phyloP scores from a whole-genome alignment of 2,113 vertebrate genomes.

The Ascaphus truei region DNA sequence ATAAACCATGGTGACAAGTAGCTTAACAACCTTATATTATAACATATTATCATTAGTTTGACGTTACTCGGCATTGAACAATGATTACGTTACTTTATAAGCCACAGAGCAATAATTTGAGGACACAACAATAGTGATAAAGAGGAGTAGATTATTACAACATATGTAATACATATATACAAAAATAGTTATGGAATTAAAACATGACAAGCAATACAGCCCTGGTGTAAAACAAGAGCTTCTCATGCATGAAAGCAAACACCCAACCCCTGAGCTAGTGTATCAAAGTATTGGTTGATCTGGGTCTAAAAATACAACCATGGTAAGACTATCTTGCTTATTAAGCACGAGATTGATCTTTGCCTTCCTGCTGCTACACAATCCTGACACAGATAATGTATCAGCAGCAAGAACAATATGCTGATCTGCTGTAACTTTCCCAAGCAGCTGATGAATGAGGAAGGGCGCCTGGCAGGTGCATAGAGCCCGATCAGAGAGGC shows the following conservation, averaged over 20 bases:
- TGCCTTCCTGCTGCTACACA: neutral
- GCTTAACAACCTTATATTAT: too few relatives aligned
- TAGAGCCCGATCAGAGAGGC: neutral
- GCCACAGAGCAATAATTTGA: too few relatives aligned
- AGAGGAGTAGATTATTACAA: too few relatives aligned
- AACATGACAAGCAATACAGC: too few relatives aligned
- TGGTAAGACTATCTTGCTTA: conserved; percentile 9
- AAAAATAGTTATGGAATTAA: too few relatives aligned
- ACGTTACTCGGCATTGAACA: too few relatives aligned
- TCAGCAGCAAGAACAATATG: neutral
- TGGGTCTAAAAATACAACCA: conserved; percentile 8
- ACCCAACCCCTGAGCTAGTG: neutral
- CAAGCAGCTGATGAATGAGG: conserved; percentile 1
- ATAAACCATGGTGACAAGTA: too few relatives aligned
- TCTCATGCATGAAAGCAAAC: neutral
- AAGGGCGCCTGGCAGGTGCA: neutral
- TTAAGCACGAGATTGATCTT: conserved; percentile 13
- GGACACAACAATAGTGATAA: too few relatives aligned
- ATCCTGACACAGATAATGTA: neutral
- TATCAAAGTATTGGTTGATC: neutral
- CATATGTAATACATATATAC: too few relatives aligned
- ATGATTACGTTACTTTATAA: too few relatives aligned
- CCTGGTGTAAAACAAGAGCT: neutral
- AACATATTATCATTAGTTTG: too few relatives aligned
- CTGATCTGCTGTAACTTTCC: neutral